Evolutionary conservation across 2,888 invertebrate genomes (phyloP), one percentile per base, ranked within the genome.

Genomic region (Perithous albicinctus): DNA sequence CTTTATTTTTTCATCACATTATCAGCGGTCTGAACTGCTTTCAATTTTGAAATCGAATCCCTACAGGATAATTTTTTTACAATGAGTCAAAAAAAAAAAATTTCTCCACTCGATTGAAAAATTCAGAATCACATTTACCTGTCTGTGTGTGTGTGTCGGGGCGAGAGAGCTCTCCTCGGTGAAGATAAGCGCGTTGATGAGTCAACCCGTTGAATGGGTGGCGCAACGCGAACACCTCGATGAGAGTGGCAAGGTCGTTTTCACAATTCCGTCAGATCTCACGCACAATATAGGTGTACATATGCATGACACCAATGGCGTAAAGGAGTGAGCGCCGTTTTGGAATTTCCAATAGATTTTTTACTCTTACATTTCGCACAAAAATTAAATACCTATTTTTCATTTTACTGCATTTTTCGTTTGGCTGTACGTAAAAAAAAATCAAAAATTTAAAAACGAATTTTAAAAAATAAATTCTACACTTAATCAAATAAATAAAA

Each of bases 181-280:
- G 43, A 59, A 35, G 75, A 75, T 46, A 67, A 75, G 56, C 75
- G 5, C n/a, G 10, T 41, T 18, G 75, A 75, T 59, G 75, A 75
- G 56, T 75, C 75, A 67, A 75, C 23, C 46, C 43, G n/a, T 29
- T 29, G 29, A 29, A 46, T 32, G 2, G 59, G 75, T 75, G 75
- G 75, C 59, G 75, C 75, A 75, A 75, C 54, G 43, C 66, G 41
- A 66, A n/a, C 38, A 48, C n/a, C 75, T 66, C 56, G 56, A n/a
- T n/a, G n/a, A n/a, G n/a, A 56, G 32, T 75, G 56, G 75, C 66
- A 75, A 75, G 75, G 75, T 56, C 75, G 75, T 56, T 75, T 75
- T 75, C 75, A 75, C 75, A 67, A 67, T 75, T 75, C 46, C 66
- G 32, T 67, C 54, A 48, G 26, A 20, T 41, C 26, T 64, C 41